Percentiles rank a stretch among this genome's conserved stretches.
phyloP scores from a whole-genome alignment of 1,140 invertebrate genomes.

The Zeugodacus cucurbitae region DNA sequence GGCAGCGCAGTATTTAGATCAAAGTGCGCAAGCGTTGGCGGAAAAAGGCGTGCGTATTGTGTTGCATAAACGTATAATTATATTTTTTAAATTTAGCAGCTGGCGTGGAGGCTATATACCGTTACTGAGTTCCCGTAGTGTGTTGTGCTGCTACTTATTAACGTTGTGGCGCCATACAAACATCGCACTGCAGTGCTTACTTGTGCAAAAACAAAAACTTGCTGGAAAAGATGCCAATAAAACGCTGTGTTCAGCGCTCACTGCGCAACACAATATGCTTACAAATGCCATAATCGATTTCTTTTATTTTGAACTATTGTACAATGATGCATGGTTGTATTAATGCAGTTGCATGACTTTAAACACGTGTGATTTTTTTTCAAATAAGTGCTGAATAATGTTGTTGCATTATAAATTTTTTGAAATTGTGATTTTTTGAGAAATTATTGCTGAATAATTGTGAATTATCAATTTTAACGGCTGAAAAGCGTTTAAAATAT shows the following conservation, averaged over 20 bases:
- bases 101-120: not conserved
- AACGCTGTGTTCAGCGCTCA: not conserved
- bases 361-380: too few relatives aligned
- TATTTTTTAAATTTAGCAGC: slow-evolving; percentile 33
- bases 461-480: not conserved
- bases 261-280: not conserved
- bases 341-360: slow-evolving; percentile 40
- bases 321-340: slow-evolving; percentile 40
- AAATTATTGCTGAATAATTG: not conserved
- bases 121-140: not conserved
- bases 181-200: not conserved
- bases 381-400: too few relatives aligned
- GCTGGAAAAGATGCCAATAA: not conserved
- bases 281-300: slow-evolving; percentile 3
- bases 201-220: not conserved
- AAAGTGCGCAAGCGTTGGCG: slow-evolving; percentile 89
- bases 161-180: too few relatives aligned
- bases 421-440: too few relatives aligned
- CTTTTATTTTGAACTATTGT: slow-evolving; percentile 38
- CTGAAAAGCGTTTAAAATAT: not conserved
- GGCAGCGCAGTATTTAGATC: slow-evolving; percentile 94
- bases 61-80: slow-evolving; percentile 40
- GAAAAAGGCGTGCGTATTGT: slow-evolving; percentile 87
- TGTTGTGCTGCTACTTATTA: too few relatives aligned
- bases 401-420: not conserved